Evolutionary conservation across 2,888 invertebrate genomes (phyloP).

Genomic region (Agrochola lychnidis): DNA sequence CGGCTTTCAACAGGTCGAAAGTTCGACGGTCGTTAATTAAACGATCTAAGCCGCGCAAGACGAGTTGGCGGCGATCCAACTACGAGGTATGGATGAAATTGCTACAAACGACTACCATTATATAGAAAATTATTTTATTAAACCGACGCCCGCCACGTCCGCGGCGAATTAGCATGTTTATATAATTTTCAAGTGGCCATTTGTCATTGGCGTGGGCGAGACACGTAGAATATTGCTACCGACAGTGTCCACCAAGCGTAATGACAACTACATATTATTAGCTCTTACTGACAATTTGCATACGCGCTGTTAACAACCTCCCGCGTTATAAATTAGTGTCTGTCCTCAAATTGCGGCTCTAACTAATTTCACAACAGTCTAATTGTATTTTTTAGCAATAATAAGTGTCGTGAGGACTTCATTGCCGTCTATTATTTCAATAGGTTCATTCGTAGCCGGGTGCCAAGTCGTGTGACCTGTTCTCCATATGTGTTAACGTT

Average conservation of each 20-base stretch:
- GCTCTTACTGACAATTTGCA: conserved; percentile 78
- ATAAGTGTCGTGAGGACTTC: conserved; percentile 81
- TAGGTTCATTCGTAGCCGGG: conserved; percentile 76
- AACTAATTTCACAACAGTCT: conserved; percentile 82
- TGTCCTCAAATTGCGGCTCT: conserved; percentile 76
- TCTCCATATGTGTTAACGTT: conserved; percentile 83
- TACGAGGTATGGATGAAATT: conserved; percentile 85
- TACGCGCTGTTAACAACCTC: conserved; percentile 73
- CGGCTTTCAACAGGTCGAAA: conserved; percentile 90
- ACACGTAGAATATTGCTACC: conserved; percentile 68
- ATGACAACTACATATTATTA: conserved; percentile 69
- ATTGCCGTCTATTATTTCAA: conserved; percentile 83
- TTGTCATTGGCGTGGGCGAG: conserved; percentile 78
- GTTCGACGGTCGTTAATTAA: conserved; percentile 90
- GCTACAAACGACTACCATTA: conserved; percentile 81
- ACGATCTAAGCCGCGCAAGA: conserved; percentile 86
- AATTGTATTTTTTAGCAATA: conserved; percentile 78
- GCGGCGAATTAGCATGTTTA: conserved; percentile 80
- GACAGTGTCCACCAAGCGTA: conserved; percentile 46
- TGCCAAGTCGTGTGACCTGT: conserved; percentile 86
- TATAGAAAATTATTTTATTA: conserved; percentile 80
- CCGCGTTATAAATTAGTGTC: conserved; percentile 75
- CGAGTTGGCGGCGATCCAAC: conserved; percentile 85
- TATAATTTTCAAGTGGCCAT: conserved; percentile 73
- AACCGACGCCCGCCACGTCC: conserved; percentile 71